Evolutionary conservation across 2,888 invertebrate genomes (phyloP).

Genomic region (Xylota sylvarum): DNA sequence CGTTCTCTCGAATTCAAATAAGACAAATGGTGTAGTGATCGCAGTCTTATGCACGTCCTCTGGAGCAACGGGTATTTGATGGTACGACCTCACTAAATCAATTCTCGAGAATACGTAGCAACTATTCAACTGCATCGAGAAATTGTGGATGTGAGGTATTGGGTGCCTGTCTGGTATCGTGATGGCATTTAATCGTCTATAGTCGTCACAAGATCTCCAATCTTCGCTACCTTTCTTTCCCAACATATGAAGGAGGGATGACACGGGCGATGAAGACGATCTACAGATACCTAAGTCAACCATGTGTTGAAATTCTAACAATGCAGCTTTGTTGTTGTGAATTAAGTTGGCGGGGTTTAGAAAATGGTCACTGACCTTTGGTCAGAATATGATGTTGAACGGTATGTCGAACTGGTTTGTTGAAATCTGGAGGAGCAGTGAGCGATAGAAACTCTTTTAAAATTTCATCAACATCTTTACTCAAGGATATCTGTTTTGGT

Average conservation of each 20-base stretch:
- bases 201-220: constrained; percentile 47
- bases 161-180: constrained; percentile 13
- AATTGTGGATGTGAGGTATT: constrained; percentile 40
- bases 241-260: constrained; percentile 46
- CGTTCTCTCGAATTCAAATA: constrained; percentile 80
- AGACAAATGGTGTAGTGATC: constrained; percentile 81
- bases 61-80: constrained; percentile 80
- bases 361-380: constrained; percentile 51
- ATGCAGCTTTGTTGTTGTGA: constrained; percentile 41
- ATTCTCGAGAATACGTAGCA: constrained; percentile 45
- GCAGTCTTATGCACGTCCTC: constrained; percentile 20
- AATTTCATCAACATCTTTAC: constrained; percentile 15
- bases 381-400: constrained; percentile 56
- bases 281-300: constrained; percentile 47
- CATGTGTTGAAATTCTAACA: constrained; percentile 54
- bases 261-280: constrained; percentile 29
- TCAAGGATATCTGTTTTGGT: constrained; percentile 21
- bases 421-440: constrained; percentile 27
- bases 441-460: constrained; percentile 22
- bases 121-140: constrained; percentile 19
- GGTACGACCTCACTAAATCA: constrained; percentile 61
- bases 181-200: constrained; percentile 31
- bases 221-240: constrained; percentile 32
- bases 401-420: constrained; percentile 25
- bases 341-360: constrained; percentile 52